Base-by-base conservation (phyloP, 2,113 vertebrate genomes). In the Chionis minor region DNA sequence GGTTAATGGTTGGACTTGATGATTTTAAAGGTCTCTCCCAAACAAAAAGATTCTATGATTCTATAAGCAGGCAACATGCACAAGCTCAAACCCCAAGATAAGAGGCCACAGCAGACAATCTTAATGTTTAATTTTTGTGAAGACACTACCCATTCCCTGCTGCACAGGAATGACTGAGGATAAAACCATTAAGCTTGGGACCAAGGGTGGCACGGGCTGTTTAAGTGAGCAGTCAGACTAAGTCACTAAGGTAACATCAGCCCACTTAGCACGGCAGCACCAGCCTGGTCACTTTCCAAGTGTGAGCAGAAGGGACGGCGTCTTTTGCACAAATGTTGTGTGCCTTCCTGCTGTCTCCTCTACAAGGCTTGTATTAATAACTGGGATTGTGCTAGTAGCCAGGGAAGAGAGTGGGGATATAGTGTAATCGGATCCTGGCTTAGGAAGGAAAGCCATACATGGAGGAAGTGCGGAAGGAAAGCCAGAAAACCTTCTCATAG, bases 401-500 rank as follows among this genome's bases (percentile, higher is more conserved):
- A 24, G 78, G 79, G 58, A 61, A 84, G 54, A 91, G 63, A 44
- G 14, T 5, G 0, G 26, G 66, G 62, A 80, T 30, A 12, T 8
- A 44, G 49, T 2, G 47, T 56, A 96, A 93, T 32, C 10, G 13
- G 83, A 91, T 79, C 71, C 62, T 18, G 18, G 58, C 55, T 52
- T 44, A 32, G 56, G 51, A 63, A 54, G 67, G 74, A 28, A 54
- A 88, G 70, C 66, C 61, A 32, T 14, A 58, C 0, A 42, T 8
- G 4, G 78, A 89, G 44, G n/a, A 70, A 51, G 69, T 69, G 79
- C 73, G 33, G 86, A 80, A 94, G 72, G 30, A 74, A 74, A 93
- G 89, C 91, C 92, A 96, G 87, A 81, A 97, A 93, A 52, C 65
- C 81, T 93, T 82, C 66, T 91, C 66, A 45, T 38, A 89, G 84